Evolutionary conservation across 2,888 invertebrate species (phyloP), one percentile per base, ranked within the genome.

Genomic region (Spisula solida): DNA sequence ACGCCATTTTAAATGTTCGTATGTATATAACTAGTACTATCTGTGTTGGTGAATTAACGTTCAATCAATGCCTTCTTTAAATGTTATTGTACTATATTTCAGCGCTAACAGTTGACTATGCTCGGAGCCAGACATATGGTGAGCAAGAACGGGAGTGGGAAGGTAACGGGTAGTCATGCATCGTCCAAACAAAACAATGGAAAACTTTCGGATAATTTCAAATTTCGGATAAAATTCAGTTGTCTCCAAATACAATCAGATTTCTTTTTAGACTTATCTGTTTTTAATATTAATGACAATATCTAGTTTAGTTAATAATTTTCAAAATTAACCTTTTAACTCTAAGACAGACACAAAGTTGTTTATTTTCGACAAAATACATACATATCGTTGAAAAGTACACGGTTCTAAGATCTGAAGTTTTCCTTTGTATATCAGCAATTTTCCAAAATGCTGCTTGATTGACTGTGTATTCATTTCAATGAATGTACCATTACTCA

Each of bases 71-170:
- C 8, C 41, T n/a, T 25, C 10, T 66, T 10, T 66, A 18, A 75
- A 16, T 31, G 6, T 18, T 29, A 29, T 16, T 48, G 16, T 81
- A 47, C 85, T 75, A 25, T 60, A 82, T 91, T 89, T 82, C 88
- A 91, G 91, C 85, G 56, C 34, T 90, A 78, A 87, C 88, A 82
- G 91, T 91, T 56, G 87, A 90, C 87, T 86, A 87, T 66, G 89
- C 66, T 18, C 12, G 55, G 78, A 82, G 88, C 80, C 89, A 90
- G 81, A 80, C 87, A 25, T 79, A 86, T 86, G 91, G 91, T 91
- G 89, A 91, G 91, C 55, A 29, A 56, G 78, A 86, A 79, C 60
- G 60, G 29, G 86, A 86, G 41, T 55, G 82, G 82, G 88, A 88
- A 88, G 88, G 88, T 88, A 88, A 85, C 85, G 85, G 88, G 88